phyloP scores from a whole-genome alignment of 1,140 invertebrate genomes.

The Drosophila kohkoa region DNA sequence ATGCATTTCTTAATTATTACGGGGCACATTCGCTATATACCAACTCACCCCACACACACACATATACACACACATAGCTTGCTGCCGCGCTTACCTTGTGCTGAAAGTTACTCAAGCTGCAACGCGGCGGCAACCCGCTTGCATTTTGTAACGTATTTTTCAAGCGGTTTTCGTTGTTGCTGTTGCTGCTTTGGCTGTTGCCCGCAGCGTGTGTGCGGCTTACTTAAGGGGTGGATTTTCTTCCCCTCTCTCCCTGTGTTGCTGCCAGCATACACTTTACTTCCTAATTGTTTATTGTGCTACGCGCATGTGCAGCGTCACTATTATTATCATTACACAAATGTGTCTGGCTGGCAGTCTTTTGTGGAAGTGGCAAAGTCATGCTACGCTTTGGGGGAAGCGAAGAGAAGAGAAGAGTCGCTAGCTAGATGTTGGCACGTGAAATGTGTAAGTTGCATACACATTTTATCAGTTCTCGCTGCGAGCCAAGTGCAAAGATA shows the following conservation, averaged over 20 bases:
- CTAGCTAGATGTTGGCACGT: conserved; percentile 64
- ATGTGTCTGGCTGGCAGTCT: neutral
- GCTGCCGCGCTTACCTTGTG: conserved; percentile 24
- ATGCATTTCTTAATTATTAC: conserved; percentile 77
- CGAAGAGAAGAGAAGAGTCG: conserved; percentile 14
- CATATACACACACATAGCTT: conserved; percentile 26
- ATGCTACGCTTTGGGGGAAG: conserved; percentile 47
- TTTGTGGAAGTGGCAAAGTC: conserved; percentile 64
- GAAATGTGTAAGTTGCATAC: conserved; percentile 73
- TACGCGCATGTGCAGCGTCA: conserved; percentile 81
- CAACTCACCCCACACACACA: conserved; percentile 17
- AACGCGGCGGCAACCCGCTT: conserved; percentile 51
- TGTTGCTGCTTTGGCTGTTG: conserved; percentile 38
- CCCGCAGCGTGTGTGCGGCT: conserved; percentile 62
- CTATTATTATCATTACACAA: conserved; percentile 75
- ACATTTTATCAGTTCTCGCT: conserved; percentile 46
- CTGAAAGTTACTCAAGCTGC: conserved; percentile 68
- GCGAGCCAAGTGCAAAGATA: conserved; percentile 16
- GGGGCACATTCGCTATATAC: conserved; percentile 24
- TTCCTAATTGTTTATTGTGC: conserved; percentile 66
- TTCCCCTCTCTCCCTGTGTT: neutral
- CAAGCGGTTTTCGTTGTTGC: conserved; percentile 20
- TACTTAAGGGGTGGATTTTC: conserved; percentile 62
- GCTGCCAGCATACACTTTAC: conserved; percentile 55
- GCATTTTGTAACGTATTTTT: conserved; percentile 80